Evolutionary conservation across 2,888 invertebrate genomes (phyloP).

Genomic region (Athetis lepigone): DNA sequence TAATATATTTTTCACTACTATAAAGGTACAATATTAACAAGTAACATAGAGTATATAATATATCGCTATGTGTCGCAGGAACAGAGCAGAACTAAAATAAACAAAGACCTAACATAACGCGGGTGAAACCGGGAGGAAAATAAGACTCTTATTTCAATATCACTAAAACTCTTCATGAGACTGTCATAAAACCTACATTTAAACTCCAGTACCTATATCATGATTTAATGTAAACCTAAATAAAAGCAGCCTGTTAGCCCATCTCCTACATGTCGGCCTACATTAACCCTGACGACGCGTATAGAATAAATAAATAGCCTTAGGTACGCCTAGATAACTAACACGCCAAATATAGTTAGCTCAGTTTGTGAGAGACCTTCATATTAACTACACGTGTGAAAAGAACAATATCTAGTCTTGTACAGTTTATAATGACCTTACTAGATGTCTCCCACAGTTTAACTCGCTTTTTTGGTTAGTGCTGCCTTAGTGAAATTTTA

Average conservation of each 20-base stretch:
- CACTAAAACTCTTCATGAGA: not conserved
- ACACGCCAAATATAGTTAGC: slow-evolving; percentile 3
- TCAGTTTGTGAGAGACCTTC: not conserved
- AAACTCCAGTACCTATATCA: slow-evolving; percentile 9
- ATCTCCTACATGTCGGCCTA: slow-evolving; percentile 30
- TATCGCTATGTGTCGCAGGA: too few species aligned
- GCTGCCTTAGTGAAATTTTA: too few species aligned
- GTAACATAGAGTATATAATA: too few species aligned
- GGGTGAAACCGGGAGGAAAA: too few species aligned
- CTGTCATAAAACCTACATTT: not conserved
- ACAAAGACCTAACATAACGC: too few species aligned
- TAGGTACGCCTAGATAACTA: not conserved
- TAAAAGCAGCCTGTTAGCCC: slow-evolving; percentile 15
- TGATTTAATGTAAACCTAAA: slow-evolving; percentile 16
- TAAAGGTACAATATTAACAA: too few species aligned
- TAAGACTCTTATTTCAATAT: too few species aligned
- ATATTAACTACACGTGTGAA: not conserved
- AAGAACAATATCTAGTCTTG: not conserved
- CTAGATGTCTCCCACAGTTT: too few species aligned
- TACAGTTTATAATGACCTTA: too few species aligned
- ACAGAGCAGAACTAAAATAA: too few species aligned
- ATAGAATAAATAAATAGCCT: slow-evolving; percentile 28
- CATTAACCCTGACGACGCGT: slow-evolving; percentile 28
- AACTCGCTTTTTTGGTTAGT: too few species aligned
- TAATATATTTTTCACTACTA: too few species aligned